Evolutionary conservation across 2,797 vertebrate species (phyloP), one percentile per base, ranked within the genome.

Genomic region (Apogon talboti): DNA sequence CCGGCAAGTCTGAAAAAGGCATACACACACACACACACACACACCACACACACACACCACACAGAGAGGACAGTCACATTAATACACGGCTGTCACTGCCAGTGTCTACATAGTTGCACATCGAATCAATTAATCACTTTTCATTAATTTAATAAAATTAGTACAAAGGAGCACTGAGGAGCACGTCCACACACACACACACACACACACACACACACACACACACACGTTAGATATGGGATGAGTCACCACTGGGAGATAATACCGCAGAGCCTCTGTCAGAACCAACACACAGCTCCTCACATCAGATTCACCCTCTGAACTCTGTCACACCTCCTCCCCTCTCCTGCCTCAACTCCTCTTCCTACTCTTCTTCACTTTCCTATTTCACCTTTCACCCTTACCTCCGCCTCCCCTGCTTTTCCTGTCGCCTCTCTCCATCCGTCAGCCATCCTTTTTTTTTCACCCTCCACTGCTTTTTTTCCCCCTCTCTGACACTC

Each of bases 1-100:
- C 97, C 0, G 97, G 98, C 11, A 97, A 88, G 79, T 99, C 97
- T 99, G 84, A 62, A 68, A 62, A 63, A 13, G 19, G 19, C 19
- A 21, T 3, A 21, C 19, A 21, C 19, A 21, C 19, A 74, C 16
- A 76, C 62, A 76, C 42, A 59, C 47, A 66, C 53, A 69, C 46
- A 63, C 49, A 50, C 21, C 38, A 52, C 37, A 67, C 43, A 71
- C 43, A 58, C 50, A 75, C 33, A 54, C 54, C 52, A 58, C 24
- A 74, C 40, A 33, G 30, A 45, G 44, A 1, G 10, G 30, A 50
- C 15, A 33, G 12, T 56, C 18, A 44, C 10, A 30, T 59, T 69
- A 66, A 70, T 40, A 40, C 15, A 7, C 6, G 12, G 21, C 72
- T 55, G 67, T 66, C 21, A 54, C 15, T 19, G 45, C 19, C 15